Percentiles rank a stretch among this genome's conserved stretches.
Evolutionary conservation across 92 coral and sea anemone species (phyloP).

Genomic region (Zoanthus sociatus): DNA sequence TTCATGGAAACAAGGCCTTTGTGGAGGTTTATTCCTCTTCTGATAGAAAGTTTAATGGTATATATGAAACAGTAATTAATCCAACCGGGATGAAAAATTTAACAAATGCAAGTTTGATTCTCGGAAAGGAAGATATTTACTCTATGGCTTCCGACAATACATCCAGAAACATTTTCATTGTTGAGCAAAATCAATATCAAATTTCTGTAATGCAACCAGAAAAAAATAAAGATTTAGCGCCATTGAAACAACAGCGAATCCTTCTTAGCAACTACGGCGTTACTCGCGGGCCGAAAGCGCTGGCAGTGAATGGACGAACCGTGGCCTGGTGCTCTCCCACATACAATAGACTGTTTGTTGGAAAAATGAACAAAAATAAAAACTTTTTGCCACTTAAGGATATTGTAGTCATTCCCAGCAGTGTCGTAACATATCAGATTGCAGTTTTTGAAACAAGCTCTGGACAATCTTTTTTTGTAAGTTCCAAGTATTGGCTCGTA

Average conservation of each 20-base stretch:
- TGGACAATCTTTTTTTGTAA: neutral
- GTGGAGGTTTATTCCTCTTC: neutral
- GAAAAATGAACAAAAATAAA: neutral
- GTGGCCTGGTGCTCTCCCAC: constrained; percentile 7
- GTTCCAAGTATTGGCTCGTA: neutral
- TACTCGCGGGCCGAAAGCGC: neutral
- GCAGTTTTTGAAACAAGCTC: constrained; percentile 8
- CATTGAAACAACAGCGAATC: neutral
- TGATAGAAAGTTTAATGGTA: neutral
- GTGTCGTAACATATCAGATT: neutral
- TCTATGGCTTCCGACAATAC: constrained; percentile 1
- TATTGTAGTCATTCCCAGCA: neutral
- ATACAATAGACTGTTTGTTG: neutral
- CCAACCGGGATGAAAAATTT: neutral
- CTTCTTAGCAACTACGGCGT: constrained; percentile 27
- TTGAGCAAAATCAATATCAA: neutral
- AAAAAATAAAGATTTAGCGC: neutral
- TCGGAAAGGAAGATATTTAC: neutral
- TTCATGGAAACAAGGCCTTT: neutral
- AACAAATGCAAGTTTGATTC: neutral
- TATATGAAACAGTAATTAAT: neutral
- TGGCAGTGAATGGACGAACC: neutral
- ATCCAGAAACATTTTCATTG: neutral
- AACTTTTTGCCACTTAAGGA: neutral
- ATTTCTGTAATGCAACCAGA: neutral